These are phyloP conservation scores for Drosophila austrosaltans DNA, from an alignment of 2,888 invertebrate genomes.

Conservation along the genomic window DNA sequence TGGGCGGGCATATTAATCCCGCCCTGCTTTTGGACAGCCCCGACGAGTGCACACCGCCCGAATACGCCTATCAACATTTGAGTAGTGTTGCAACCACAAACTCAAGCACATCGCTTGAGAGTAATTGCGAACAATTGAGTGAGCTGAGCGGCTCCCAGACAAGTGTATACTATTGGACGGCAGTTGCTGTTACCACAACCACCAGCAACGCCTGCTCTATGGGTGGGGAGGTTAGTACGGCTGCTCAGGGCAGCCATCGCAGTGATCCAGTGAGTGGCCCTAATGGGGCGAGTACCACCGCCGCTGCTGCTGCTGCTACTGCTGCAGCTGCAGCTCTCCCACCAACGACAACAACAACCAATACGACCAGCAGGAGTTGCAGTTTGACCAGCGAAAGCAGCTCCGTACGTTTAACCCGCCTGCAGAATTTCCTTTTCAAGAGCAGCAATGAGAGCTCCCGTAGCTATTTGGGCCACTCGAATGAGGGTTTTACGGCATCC, in stretches of 20 bases:
- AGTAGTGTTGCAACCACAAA: slow-evolving; percentile 80
- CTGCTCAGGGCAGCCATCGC: slow-evolving; percentile 36
- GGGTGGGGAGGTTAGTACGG: slow-evolving; percentile 80
- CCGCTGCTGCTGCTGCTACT: neutral
- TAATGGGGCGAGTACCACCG: slow-evolving; percentile 22
- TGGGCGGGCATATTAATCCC: slow-evolving; percentile 78
- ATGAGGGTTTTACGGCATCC: slow-evolving; percentile 80
- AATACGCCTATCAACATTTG: slow-evolving; percentile 79
- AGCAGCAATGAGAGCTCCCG: slow-evolving; percentile 79
- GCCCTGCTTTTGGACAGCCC: slow-evolving; percentile 81
- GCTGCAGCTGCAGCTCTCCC: slow-evolving; percentile 12
- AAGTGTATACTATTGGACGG: slow-evolving; percentile 71
- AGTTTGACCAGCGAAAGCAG: slow-evolving; percentile 80
- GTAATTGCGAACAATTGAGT: slow-evolving; percentile 69
- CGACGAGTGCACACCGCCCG: slow-evolving; percentile 81
- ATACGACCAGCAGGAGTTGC: slow-evolving; percentile 72
- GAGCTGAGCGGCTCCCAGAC: slow-evolving; percentile 69
- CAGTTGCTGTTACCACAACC: neutral
- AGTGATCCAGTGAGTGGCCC: slow-evolving; percentile 15
- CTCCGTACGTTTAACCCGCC: slow-evolving; percentile 74
- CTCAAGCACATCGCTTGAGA: slow-evolving; percentile 79
- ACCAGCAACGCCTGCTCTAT: slow-evolving; percentile 50
- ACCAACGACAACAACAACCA: slow-evolving; percentile 24
- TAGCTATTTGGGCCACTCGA: slow-evolving; percentile 79
- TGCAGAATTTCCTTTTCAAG: slow-evolving; percentile 82